Conservation (phyloP, 2,888 invertebrate species). For the Drosophila algonquin region DNA sequence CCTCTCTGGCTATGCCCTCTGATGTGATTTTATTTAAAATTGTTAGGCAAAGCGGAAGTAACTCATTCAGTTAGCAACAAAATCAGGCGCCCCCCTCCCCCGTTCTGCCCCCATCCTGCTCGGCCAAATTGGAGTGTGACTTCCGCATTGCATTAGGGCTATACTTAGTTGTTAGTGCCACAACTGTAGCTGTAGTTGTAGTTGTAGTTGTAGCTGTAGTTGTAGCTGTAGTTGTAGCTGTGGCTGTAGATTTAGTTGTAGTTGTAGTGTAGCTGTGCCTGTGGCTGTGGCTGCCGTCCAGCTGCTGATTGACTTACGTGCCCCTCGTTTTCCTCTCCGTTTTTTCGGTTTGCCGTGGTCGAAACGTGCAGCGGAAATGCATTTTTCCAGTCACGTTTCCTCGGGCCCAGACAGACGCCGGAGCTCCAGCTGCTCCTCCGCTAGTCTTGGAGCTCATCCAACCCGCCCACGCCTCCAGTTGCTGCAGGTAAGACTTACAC, state of each 20-base stretch:
- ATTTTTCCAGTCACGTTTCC: conserved; percentile 74
- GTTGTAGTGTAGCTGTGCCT: conserved; percentile 4
- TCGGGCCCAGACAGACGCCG: conserved; percentile 37
- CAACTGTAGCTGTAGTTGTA: neutral
- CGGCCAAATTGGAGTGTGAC: conserved; percentile 73
- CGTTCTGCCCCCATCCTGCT: neutral
- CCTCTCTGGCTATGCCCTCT: conserved; percentile 12
- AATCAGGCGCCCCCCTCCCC: conserved; percentile 53
- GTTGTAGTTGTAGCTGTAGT: neutral
- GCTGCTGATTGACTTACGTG: conserved; percentile 77
- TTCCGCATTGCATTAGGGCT: conserved; percentile 75
- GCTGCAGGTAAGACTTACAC: conserved; percentile 55
- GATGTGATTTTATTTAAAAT: conserved; percentile 73
- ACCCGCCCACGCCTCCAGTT: neutral
- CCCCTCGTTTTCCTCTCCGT: conserved; percentile 68
- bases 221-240: conserved; percentile 12
- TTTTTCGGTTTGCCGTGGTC: conserved; percentile 65
- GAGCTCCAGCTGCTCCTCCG: conserved; percentile 29
- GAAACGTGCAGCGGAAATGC: conserved; percentile 77
- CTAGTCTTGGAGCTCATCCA: conserved; percentile 2
- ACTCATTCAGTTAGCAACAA: conserved; percentile 77
- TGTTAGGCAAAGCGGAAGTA: conserved; percentile 74
- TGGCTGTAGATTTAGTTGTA: no score
- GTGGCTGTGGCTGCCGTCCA: conserved; percentile 48
- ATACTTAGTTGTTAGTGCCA: conserved; percentile 44